These are phyloP conservation scores for Hybos culiciformis DNA, from an alignment of 2,888 invertebrate genomes.

Conservation along the genomic window DNA sequence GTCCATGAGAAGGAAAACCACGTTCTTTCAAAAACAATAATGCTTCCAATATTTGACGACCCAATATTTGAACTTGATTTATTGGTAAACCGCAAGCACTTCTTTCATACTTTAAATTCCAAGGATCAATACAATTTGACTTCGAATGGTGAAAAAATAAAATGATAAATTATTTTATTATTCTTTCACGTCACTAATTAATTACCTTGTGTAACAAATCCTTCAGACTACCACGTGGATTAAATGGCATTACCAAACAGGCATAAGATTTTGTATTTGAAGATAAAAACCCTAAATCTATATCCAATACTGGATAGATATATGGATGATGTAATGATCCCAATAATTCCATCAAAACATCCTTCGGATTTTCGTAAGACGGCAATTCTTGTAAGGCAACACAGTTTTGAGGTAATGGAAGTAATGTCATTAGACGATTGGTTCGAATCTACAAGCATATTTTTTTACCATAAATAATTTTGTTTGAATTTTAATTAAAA, in stretches of 20 bases:
- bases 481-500: background rate
- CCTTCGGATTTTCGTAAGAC: constrained; percentile 49
- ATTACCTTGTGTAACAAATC: constrained; percentile 77
- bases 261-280: constrained; percentile 44
- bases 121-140: constrained; percentile 71
- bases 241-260: constrained; percentile 69
- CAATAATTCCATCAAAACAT: constrained; percentile 67
- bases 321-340: constrained; percentile 83
- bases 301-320: constrained; percentile 76
- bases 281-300: constrained; percentile 65
- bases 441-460: constrained; percentile 29
- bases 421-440: constrained; percentile 34
- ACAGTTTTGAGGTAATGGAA: constrained; percentile 35
- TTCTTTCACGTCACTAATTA: constrained; percentile 13
- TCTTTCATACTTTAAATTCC: constrained; percentile 58
- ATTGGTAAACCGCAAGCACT: constrained; percentile 56
- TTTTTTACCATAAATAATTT: background rate
- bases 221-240: constrained; percentile 72
- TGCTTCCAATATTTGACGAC: constrained; percentile 77
- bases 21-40: constrained; percentile 70
- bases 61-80: constrained; percentile 72
- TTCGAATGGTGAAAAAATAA: constrained; percentile 22
- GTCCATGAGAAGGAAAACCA: constrained; percentile 74
- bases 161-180: background rate
- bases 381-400: constrained; percentile 36